Conservation (phyloP, 2,797 vertebrate species). For the Buphagus erythrorhynchus region DNA sequence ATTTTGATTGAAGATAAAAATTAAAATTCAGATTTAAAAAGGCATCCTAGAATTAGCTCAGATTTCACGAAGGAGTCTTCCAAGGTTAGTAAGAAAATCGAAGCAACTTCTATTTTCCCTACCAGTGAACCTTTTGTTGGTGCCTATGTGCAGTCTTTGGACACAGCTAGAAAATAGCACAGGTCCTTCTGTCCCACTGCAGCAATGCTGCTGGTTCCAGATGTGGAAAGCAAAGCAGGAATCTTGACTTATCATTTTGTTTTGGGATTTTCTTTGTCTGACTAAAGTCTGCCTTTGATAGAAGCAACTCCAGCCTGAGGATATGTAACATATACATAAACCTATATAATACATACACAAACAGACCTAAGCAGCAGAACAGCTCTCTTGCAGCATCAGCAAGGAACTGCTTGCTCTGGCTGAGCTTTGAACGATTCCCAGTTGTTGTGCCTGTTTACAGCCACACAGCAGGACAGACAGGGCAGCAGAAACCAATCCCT, state of each 20-base stretch:
- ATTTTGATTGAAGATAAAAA: neutral
- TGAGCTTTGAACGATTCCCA: neutral
- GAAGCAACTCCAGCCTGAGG: neutral
- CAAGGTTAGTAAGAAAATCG: neutral
- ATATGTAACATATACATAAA: neutral
- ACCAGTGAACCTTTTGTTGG: neutral
- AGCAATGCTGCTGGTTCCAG: neutral
- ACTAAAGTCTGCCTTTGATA: neutral
- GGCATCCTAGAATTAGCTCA: neutral
- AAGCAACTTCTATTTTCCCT: neutral
- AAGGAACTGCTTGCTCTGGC: neutral
- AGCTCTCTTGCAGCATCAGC: neutral
- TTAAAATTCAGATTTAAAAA: rapidly evolving
- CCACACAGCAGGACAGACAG: neutral
- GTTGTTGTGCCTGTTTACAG: neutral
- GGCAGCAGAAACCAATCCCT: neutral
- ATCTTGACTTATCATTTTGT: neutral
- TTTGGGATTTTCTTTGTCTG: neutral
- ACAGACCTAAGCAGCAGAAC: neutral
- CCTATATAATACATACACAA: neutral
- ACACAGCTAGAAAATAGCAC: neutral
- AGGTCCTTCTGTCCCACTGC: neutral
- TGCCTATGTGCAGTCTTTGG: neutral
- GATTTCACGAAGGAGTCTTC: neutral
- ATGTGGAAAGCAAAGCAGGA: neutral